Percentiles rank a stretch among this genome's conserved stretches.
Evolutionary conservation across 2,888 invertebrate genomes (phyloP).

Genomic region (Herminia tarsipennalis): DNA sequence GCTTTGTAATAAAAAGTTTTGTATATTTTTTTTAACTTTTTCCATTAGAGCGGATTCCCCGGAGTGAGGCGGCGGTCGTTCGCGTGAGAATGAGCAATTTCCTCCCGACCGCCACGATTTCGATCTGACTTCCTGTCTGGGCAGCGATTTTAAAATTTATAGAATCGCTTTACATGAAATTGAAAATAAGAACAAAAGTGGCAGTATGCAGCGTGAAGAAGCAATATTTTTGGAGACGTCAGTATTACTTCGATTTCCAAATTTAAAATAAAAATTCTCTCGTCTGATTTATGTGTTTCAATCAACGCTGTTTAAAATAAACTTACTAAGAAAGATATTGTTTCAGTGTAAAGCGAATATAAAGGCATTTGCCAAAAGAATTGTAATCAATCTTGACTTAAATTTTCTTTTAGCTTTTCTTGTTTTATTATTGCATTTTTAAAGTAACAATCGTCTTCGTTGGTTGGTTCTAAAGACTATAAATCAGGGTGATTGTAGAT

Average conservation of each 20-base stretch:
- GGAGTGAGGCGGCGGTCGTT: conserved; percentile 71
- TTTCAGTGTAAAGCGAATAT: not conserved
- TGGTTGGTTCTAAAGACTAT: conserved; percentile 58
- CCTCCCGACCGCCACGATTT: conserved; percentile 80
- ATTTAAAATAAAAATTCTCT: too few relatives aligned
- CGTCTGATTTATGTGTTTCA: too few relatives aligned
- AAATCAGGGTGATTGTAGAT: conserved; percentile 64
- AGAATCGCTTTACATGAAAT: conserved; percentile 78
- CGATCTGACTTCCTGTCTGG: conserved; percentile 84
- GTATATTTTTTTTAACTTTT: conserved; percentile 81
- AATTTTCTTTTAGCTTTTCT: not conserved
- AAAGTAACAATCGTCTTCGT: conserved; percentile 31
- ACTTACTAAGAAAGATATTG: too few relatives aligned
- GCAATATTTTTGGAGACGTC: conserved; percentile 34
- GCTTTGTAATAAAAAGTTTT: conserved; percentile 76
- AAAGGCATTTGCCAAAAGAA: not conserved
- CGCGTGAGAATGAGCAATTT: conserved; percentile 85
- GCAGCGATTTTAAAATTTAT: conserved; percentile 84
- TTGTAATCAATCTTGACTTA: not conserved
- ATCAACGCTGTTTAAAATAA: too few relatives aligned
- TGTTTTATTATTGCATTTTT: conserved; percentile 23
- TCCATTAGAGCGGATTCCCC: conserved; percentile 79
- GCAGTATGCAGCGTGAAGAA: conserved; percentile 38
- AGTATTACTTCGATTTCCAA: conserved; percentile 6
- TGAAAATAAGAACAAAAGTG: conserved; percentile 72